Conservation (phyloP, 2,113 vertebrate genomes). For the Rhea americana region DNA sequence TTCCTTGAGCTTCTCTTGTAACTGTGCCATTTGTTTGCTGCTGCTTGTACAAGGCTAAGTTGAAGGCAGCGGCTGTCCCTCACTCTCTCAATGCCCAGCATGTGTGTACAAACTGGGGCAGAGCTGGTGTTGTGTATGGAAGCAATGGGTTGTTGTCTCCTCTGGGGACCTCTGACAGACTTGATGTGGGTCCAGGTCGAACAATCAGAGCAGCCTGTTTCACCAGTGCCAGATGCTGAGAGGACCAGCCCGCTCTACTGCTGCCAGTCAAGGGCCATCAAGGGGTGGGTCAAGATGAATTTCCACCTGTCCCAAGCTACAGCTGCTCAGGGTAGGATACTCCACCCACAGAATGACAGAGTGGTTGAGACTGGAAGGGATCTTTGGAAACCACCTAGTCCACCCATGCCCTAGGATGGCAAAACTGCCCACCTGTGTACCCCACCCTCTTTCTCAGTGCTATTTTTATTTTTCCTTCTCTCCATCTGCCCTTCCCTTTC, state of each 20-base stretch:
- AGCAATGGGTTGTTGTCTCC: background rate
- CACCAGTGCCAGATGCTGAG: background rate
- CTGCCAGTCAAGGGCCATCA: background rate
- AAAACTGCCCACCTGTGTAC: background rate
- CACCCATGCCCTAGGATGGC: background rate
- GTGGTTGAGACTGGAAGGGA: no score
- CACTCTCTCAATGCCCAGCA: background rate
- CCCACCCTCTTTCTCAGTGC: background rate
- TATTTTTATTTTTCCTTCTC: background rate
- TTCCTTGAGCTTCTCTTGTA: background rate
- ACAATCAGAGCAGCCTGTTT: background rate
- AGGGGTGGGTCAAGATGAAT: background rate
- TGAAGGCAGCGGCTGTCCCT: background rate
- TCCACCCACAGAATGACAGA: background rate
- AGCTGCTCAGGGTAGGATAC: background rate
- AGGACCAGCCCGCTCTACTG: background rate
- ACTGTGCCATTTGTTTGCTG: background rate
- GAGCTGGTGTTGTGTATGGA: background rate
- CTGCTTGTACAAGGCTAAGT: accelerated
- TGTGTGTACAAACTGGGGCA: background rate
- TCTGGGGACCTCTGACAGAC: background rate
- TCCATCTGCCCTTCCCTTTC: background rate
- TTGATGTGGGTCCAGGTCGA: background rate
- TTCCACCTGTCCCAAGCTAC: accelerated
- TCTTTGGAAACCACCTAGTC: background rate